These are phyloP conservation scores for Crocodylus rhombifer DNA, from an alignment of 2,797 vertebrate species.

Conservation along the genomic window DNA sequence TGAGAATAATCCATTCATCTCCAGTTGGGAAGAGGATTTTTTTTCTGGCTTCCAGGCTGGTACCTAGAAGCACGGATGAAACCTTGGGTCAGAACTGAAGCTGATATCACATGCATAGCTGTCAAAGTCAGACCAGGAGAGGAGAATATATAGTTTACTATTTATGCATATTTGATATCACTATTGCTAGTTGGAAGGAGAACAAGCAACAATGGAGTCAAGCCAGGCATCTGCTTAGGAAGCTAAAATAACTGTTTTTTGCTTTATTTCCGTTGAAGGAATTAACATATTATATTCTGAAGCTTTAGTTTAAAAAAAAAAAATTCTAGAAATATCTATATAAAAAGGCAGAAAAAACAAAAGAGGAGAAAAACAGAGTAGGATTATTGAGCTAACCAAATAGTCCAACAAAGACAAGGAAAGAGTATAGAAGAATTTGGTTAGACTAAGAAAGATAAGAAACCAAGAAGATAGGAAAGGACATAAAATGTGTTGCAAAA, in stretches of 20 bases:
- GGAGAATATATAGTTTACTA: background rate
- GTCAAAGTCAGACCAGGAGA: background rate
- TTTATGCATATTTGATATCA: background rate
- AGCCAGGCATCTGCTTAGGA: background rate
- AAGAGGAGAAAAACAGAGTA: background rate
- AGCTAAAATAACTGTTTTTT: background rate
- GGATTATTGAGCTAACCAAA: background rate
- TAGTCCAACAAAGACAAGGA: background rate
- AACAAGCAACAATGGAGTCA: background rate
- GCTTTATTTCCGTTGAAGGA: background rate
- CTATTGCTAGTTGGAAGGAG: background rate
- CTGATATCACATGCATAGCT: background rate
- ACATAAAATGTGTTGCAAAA: background rate
- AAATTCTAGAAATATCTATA: background rate
- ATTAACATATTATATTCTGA: background rate
- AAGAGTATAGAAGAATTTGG: background rate
- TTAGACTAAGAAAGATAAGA: background rate
- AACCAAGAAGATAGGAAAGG: background rate
- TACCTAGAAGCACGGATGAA: background rate
- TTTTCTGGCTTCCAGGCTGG: too few species aligned
- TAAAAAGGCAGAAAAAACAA: background rate
- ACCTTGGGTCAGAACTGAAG: background rate
- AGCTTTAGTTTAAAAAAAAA: background rate
- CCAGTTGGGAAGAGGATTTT: too few species aligned
- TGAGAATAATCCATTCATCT: too few species aligned